Base-by-base conservation (phyloP, 2,113 vertebrate genomes). In the Machaerirhynchus nigripectus region DNA sequence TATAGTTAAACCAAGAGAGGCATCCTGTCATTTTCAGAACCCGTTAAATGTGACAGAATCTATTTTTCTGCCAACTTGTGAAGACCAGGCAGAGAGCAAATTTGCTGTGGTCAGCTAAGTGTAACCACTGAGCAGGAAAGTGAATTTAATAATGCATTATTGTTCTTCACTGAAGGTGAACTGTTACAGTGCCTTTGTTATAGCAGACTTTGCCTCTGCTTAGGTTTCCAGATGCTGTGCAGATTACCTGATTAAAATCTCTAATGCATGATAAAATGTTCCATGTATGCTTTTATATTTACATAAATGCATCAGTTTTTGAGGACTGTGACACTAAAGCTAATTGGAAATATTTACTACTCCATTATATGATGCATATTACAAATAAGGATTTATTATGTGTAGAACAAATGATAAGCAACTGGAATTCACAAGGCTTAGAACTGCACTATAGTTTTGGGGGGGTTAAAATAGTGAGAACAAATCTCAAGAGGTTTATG, bases 81-180 rank as follows among this genome's bases (percentile, higher is more conserved):
- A 99, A 98, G 98, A 98, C 98, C 98, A 98, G 99, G 99, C 99
- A 99, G 99, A 98, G 98, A 99, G 99, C 99, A 99, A 99, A 99
- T 99, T 99, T 99, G 99, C 99, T 99, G 99, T 99, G 99, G 99
- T 99, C 99, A 99, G 99, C 99, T 99, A 99, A 99, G 99, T 99
- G 99, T 99, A 99, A 99, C 99, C 99, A 98, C 98, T 99, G 98
- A 99, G 98, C 98, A 98, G 99, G 98, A 99, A 99, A 99, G 99
- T 99, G 99, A 99, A 99, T 99, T 99, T 99, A 99, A 99, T 99
- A 99, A 99, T 99, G 99, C 98, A 99, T 99, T 99, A 99, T 99
- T 99, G 99, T 99, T 99, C 99, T 99, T 99, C 99, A 98, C 99
- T 99, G 98, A 99, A 99, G 99, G 99, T 99, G 99, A 99, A 99